These are phyloP conservation scores for Argynnis bischoffii DNA, from an alignment of 2,888 invertebrate genomes.

Conservation along the genomic window DNA sequence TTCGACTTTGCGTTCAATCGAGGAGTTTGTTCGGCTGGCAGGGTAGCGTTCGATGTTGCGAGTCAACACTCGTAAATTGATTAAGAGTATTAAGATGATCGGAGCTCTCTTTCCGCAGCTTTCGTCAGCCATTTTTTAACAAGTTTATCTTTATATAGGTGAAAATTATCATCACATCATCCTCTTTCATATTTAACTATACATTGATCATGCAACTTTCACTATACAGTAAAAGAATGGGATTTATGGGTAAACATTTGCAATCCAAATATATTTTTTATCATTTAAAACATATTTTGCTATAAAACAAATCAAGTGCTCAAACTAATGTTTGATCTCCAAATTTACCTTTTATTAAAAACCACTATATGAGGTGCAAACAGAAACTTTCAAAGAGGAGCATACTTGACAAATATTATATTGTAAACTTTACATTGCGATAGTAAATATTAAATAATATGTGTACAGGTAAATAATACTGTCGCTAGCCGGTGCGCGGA, in stretches of 20 bases:
- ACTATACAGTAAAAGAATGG: slow-evolving; percentile 1
- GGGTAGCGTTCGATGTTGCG: slow-evolving; percentile 54
- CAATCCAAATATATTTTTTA: slow-evolving; percentile 11
- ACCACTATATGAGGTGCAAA: slow-evolving; percentile 71
- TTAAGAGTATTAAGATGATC: slow-evolving; percentile 59
- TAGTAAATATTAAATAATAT: slow-evolving; percentile 80
- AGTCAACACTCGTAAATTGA: slow-evolving; percentile 70
- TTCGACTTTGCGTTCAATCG: slow-evolving; percentile 78
- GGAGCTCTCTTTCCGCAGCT: slow-evolving; percentile 42
- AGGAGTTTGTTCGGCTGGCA: slow-evolving; percentile 72
- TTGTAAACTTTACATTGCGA: slow-evolving; percentile 78
- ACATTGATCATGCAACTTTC: not conserved
- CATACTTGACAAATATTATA: slow-evolving; percentile 80
- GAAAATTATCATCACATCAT: not conserved
- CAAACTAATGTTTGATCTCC: slow-evolving; percentile 55
- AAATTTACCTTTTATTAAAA: slow-evolving; percentile 79
- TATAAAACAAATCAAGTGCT: slow-evolving; percentile 33
- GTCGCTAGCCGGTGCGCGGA: slow-evolving; percentile 65
- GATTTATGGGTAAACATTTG: slow-evolving; percentile 2
- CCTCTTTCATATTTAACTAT: too few relatives aligned
- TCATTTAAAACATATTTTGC: slow-evolving; percentile 18
- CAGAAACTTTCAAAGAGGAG: slow-evolving; percentile 76
- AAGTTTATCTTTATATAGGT: slow-evolving; percentile 15
- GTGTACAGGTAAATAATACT: slow-evolving; percentile 75
- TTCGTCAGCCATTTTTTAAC: slow-evolving; percentile 31